Evolutionary conservation across 2,113 vertebrate species (phyloP).

Genomic region (Serilophus lunatus): DNA sequence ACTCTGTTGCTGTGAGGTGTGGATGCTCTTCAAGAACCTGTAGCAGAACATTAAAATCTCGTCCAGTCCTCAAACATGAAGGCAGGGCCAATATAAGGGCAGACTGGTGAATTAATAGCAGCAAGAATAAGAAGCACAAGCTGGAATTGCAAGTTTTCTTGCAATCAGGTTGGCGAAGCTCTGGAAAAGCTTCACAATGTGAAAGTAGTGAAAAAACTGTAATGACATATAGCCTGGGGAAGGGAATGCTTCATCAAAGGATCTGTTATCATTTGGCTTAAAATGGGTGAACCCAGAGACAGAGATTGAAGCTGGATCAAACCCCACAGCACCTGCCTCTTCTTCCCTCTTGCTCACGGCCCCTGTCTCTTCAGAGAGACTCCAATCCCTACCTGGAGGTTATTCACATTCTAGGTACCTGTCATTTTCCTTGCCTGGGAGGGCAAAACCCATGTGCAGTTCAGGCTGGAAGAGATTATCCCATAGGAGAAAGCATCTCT

Average conservation of each 20-base stretch:
- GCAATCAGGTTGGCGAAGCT: background rate
- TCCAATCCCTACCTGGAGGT: background rate
- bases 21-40: background rate
- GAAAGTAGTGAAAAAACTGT: background rate
- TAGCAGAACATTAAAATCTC: background rate
- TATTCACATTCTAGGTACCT: background rate
- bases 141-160: background rate
- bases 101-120: background rate
- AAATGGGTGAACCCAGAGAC: background rate
- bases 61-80: background rate
- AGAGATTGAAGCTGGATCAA: background rate
- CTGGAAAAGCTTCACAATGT: background rate
- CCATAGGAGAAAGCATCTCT: background rate
- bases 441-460: background rate
- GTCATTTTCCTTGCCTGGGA: background rate
- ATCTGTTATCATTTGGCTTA: background rate
- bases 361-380: background rate
- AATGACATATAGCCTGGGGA: background rate
- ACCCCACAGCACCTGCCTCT: background rate
- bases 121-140: background rate
- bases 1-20: background rate
- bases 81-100: background rate
- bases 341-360: background rate
- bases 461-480: background rate
- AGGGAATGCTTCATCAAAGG: background rate